These are phyloP conservation scores for Anolis carolinensis DNA, from an alignment of 2,113 vertebrate species.

Conservation along the genomic window DNA sequence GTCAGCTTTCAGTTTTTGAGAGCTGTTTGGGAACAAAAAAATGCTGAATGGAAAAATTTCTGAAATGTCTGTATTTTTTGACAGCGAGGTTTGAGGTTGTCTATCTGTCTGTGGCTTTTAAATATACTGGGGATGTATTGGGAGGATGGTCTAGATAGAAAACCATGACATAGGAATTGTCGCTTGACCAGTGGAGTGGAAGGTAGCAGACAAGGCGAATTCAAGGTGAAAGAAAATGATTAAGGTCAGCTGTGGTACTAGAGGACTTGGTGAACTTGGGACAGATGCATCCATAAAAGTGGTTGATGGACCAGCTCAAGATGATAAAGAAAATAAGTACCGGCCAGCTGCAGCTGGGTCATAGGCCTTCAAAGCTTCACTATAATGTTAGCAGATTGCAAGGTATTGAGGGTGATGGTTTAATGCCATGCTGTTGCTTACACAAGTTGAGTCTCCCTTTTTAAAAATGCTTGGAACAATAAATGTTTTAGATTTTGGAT, in stretches of 20 bases:
- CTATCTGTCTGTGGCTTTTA: slow-evolving; percentile 25
- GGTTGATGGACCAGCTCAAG: not conserved
- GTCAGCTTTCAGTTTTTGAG: slow-evolving; percentile 67
- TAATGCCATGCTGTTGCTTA: not conserved
- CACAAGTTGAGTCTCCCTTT: too few species aligned
- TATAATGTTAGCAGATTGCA: not conserved
- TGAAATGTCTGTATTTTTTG: slow-evolving; percentile 33
- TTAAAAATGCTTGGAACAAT: too few species aligned
- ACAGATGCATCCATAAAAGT: not conserved
- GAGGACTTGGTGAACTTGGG: not conserved
- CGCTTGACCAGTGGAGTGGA: not conserved
- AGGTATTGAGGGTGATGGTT: not conserved
- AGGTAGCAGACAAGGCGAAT: not conserved
- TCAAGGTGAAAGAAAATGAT: slow-evolving; percentile 28
- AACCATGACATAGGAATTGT: slow-evolving; percentile 9
- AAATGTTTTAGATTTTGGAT: too few species aligned
- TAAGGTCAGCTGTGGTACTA: slow-evolving; percentile 8
- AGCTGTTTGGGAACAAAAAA: slow-evolving; percentile 61
- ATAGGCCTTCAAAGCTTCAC: not conserved
- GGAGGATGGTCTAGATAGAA: slow-evolving; percentile 22
- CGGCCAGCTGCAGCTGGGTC: not conserved
- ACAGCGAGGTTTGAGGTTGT: slow-evolving; percentile 16
- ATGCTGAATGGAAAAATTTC: slow-evolving; percentile 74
- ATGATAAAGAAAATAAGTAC: not conserved
- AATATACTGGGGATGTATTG: slow-evolving; percentile 32